Base-by-base conservation (phyloP, 2,113 vertebrate genomes). In the Mustelus asterias region DNA sequence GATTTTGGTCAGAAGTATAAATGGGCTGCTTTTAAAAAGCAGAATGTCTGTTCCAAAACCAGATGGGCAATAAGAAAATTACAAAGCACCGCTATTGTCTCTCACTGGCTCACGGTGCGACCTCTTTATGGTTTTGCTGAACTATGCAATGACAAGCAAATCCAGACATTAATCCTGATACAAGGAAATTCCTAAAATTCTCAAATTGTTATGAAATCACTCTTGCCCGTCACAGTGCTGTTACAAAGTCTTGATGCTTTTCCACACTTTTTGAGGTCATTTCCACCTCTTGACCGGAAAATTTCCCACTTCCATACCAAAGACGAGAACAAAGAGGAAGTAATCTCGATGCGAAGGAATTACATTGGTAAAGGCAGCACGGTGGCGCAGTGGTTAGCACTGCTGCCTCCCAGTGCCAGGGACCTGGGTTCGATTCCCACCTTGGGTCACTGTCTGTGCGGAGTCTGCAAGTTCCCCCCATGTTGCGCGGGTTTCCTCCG, bases 181-280 rank as follows among this genome's bases (percentile, higher is more conserved):
- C 48, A 48, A 37, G 60, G 90, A 69, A 94, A 94, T 94, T 94
- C 90, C 90, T 94, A 67, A 94, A 33, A 67, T 94, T 0, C 90
- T 94, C 90, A 63, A 11, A 90, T 63, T 33, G 88, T 90, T 90
- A 33, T 63, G 88, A 54, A 90, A 90, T 54, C 11, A 1, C 6
- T 41, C 80, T 83, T 41, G 78, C n/a, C 78, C n/a, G 18, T 83
- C 11, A 83, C 18, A 44, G 37, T 83, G 80, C 37, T 83, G 37
- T 44, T 83, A 83, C 20, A 83, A 20, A 18, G 80, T 44, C 37
- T 83, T 41, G 41, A 44, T 83, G 18, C 16, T 44, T 83, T 83
- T 44, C 80, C 37, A 83, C 41, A n/a, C 22, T 41, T 83, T 37
- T 41, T 83, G 18, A 44, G 80, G n/a, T 14, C 20, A 37, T 83